Evolutionary conservation across 1,140 invertebrate species (phyloP).

Genomic region (Trichogramma pretiosum): DNA sequence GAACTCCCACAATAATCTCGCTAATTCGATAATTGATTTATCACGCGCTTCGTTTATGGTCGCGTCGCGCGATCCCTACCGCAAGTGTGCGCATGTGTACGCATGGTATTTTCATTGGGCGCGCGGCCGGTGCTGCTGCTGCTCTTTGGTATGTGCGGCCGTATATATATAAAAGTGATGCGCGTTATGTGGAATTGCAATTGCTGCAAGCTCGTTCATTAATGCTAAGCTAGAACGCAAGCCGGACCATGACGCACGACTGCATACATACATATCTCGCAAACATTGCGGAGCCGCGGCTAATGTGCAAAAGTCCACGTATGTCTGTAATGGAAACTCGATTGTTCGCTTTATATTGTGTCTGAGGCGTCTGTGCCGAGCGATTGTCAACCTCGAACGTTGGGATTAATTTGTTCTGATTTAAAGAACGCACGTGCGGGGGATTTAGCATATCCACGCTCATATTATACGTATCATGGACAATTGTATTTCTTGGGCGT

Average conservation of each 20-base stretch:
- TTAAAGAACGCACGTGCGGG: background rate
- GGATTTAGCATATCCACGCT: too few relatives aligned
- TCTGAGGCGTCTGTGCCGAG: too few relatives aligned
- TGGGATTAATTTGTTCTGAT: constrained; percentile 2
- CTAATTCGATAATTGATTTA: constrained; percentile 38
- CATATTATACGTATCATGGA: too few relatives aligned
- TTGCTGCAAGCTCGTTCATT: background rate
- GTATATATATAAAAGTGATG: too few relatives aligned
- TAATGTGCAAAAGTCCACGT: constrained; percentile 7
- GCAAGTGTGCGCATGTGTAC: background rate
- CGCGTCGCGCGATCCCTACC: constrained; percentile 14
- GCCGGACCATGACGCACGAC: too few relatives aligned
- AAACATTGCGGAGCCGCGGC: background rate
- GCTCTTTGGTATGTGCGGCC: background rate
- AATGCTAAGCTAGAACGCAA: too few relatives aligned
- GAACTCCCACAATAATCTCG: constrained; percentile 25
- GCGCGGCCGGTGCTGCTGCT: background rate
- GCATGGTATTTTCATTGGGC: too few relatives aligned
- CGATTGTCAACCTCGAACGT: background rate
- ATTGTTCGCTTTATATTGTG: too few relatives aligned
- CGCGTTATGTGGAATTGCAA: too few relatives aligned
- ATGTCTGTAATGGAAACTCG: background rate
- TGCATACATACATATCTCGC: too few relatives aligned
- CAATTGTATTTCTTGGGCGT: too few relatives aligned
- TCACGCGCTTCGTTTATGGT: constrained; percentile 26